These are phyloP conservation scores for Pelusios castaneus DNA, from an alignment of 2,113 vertebrate genomes.

Conservation along the genomic window DNA sequence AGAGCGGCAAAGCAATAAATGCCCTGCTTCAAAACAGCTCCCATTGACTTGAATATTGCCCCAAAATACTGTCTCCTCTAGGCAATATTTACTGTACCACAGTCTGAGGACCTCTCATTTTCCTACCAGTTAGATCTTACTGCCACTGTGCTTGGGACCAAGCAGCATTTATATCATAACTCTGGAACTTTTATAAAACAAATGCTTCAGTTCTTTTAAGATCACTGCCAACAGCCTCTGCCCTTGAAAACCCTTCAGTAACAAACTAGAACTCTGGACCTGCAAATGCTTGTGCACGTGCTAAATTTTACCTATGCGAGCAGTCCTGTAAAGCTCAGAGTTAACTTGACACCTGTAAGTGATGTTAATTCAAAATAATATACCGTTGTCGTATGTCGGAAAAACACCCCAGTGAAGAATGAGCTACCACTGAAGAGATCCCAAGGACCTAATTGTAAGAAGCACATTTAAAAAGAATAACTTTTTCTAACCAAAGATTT, in stretches of 20 bases:
- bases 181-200: neutral
- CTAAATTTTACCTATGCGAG: constrained; percentile 28
- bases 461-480: too few species aligned
- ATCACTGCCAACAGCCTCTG: constrained; percentile 6
- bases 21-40: neutral
- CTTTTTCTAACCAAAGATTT: too few species aligned
- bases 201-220: constrained; percentile 32
- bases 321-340: neutral
- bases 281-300: neutral
- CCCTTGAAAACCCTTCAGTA: constrained; percentile 13
- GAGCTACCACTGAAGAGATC: neutral
- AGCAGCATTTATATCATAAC: neutral
- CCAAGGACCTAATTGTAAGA: neutral
- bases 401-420: neutral
- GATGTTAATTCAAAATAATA: constrained; percentile 52
- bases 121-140: constrained; percentile 23
- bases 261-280: constrained; percentile 22
- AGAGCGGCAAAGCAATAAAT: constrained; percentile 16
- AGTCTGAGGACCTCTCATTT: constrained; percentile 40
- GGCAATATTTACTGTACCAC: neutral
- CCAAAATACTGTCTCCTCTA: constrained; percentile 40
- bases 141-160: constrained; percentile 33
- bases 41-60: neutral
- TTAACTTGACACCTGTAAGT: neutral
- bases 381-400: neutral